A percentile compares a stretch with the other conserved stretches of the same genome.
phyloP scores from a whole-genome alignment of 2,113 vertebrate genomes.

The Amphiprion ocellaris region DNA sequence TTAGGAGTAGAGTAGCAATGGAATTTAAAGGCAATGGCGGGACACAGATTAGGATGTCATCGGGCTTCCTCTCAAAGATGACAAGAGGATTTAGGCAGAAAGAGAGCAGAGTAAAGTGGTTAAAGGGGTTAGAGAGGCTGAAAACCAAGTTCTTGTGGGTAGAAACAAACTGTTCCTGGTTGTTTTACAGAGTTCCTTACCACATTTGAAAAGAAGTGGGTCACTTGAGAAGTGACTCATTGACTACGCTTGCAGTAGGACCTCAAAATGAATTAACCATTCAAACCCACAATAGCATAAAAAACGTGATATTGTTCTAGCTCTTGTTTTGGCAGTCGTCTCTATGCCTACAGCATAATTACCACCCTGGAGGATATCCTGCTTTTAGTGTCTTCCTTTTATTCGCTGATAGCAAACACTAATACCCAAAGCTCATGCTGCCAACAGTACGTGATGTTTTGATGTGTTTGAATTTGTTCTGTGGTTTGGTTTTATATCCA shows the following conservation, averaged over 20 bases:
- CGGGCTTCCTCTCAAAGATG: constrained; percentile 46
- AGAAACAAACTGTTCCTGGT: constrained; percentile 50
- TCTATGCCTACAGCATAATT: constrained; percentile 52
- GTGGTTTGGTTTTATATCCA: constrained; percentile 24
- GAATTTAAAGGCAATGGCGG: constrained; percentile 21
- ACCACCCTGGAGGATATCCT: constrained; percentile 56
- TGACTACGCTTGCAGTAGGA: constrained; percentile 38
- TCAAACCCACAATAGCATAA: constrained; percentile 59
- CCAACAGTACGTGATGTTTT: constrained; percentile 12
- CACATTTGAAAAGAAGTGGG: constrained; percentile 56
- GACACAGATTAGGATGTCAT: constrained; percentile 53
- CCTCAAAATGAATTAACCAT: constrained; percentile 61
- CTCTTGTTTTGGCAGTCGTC: constrained; percentile 57
- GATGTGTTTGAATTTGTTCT: constrained; percentile 41
- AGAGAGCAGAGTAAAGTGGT: constrained; percentile 34
- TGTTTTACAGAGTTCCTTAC: constrained; percentile 46
- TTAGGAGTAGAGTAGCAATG: constrained; percentile 2
- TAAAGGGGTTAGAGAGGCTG: constrained; percentile 18
- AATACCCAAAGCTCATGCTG: constrained; percentile 7
- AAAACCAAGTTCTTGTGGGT: constrained; percentile 42
- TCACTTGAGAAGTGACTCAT: constrained; percentile 65
- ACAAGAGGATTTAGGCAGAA: constrained; percentile 34
- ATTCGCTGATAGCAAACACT: constrained; percentile 24
- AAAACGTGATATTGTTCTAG: constrained; percentile 51
- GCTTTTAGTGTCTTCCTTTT: constrained; percentile 27